Evolutionary conservation across 2,888 invertebrate genomes (phyloP), one percentile per base, ranked within the genome.

Genomic region (Thymelicus lineola): DNA sequence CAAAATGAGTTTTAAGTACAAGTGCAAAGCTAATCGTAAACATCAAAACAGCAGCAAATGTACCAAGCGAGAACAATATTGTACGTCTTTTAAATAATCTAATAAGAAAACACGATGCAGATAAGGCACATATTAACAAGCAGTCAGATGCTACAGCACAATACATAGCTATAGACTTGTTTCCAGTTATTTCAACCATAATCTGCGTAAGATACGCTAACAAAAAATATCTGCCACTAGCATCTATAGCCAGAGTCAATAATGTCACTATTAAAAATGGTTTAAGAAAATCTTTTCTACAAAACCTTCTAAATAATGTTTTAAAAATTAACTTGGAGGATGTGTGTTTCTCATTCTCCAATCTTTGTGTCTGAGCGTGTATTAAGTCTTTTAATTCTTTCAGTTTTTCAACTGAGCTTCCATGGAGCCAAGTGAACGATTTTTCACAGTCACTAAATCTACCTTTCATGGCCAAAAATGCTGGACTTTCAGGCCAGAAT

Each of bases 401-500:
- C 42, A 74, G 68, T 10, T 76, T 79, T 28, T 76, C 65, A 0
- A 28, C 17, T 4, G 79, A 73, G 35, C 72, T 71, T 17, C 84
- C 86, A 10, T 80, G 64, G 0, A 85, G 64, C 82, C 82, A 86
- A 9, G 69, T 68, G 62, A 80, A 85, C 0, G 83, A 76, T 45
- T 76, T 74, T 60, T 82, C 75, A 61, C 82, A 84, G n/a, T 84
- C 83, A 3, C 73, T 72, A 71, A 79, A 82, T 42, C 75, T 77
- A 5, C 83, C 82, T 72, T 79, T 84, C 73, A 81, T 73, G 0
- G 83, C 85, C 5, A 82, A 72, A 67, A 72, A 80, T 0, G 80
- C 74, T 0, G 85, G 85, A 45, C 84, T 85, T 71, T 85, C 86
- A 0, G 80, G 80, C 84, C 83, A 86, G 14, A 79, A 80, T 0